phyloP scores from a whole-genome alignment of 2,797 vertebrate genomes.

The Sebastes diploproa region DNA sequence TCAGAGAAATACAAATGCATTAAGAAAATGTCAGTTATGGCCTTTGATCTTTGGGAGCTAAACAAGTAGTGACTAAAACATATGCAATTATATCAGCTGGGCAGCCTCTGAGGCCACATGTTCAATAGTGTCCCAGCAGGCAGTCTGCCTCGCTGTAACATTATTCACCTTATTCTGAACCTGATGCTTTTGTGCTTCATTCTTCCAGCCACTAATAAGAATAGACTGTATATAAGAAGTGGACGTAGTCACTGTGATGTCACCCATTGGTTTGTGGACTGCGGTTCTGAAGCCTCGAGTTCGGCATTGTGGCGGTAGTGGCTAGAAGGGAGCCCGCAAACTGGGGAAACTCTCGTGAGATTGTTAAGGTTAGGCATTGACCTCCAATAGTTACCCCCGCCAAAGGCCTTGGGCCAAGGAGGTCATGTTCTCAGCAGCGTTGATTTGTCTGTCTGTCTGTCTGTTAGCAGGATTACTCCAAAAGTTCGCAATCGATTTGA shows the following conservation, averaged over 20 bases:
- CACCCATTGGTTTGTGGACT: no score
- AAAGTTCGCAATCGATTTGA: fast-evolving
- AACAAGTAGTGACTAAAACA: constrained; percentile 59
- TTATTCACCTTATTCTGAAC: constrained; percentile 49
- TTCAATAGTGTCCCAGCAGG: constrained; percentile 23
- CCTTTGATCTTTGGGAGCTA: constrained; percentile 59
- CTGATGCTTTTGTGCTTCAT: constrained; percentile 24
- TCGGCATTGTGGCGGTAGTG: background rate
- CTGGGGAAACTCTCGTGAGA: no score
- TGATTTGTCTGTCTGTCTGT: no score
- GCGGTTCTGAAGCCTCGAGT: background rate
- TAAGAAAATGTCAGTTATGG: constrained; percentile 54
- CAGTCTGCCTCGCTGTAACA: constrained; percentile 30
- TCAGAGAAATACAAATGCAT: constrained; percentile 51
- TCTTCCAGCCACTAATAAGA: constrained; percentile 22
- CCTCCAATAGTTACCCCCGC: background rate
- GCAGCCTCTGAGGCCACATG: constrained; percentile 42
- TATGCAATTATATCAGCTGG: constrained; percentile 57
- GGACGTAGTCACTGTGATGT: fast-evolving
- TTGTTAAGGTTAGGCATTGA: no score
- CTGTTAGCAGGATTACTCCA: no score
- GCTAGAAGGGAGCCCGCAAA: background rate
- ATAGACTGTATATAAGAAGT: background rate
- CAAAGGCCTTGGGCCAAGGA: no score
- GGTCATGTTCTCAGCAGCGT: fast-evolving